phyloP scores from a whole-genome alignment of 1,140 invertebrate genomes.

The Euglossa dilemma region DNA sequence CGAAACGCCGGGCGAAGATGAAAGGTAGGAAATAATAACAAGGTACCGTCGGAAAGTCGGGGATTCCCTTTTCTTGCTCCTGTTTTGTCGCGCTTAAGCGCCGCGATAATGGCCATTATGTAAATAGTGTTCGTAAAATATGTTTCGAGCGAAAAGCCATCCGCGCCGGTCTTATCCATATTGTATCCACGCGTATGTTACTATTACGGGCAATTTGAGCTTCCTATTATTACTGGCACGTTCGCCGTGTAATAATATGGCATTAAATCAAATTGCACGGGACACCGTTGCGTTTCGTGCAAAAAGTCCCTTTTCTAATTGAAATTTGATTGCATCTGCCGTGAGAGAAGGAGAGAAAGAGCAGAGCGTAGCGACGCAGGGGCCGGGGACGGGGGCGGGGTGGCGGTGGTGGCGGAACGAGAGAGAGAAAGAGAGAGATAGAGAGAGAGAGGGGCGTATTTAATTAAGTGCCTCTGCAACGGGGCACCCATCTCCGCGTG shows the following conservation, averaged over 20 bases:
- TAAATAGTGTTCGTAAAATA: slow-evolving; percentile 37
- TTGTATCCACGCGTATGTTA: slow-evolving; percentile 48
- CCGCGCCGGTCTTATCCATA: slow-evolving; percentile 30
- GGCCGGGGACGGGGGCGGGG: neutral
- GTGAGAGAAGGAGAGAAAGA: slow-evolving; percentile 4
- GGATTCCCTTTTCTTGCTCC: neutral
- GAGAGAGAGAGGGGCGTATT: slow-evolving; percentile 26
- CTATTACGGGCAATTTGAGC: slow-evolving; percentile 52
- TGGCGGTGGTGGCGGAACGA: neutral
- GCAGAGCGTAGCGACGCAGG: neutral
- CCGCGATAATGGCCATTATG: slow-evolving; percentile 33
- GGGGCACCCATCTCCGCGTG: slow-evolving; percentile 38
- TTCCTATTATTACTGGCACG: slow-evolving; percentile 55
- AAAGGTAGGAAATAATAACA: neutral
- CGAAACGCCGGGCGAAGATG: neutral
- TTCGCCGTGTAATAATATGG: slow-evolving; percentile 53
- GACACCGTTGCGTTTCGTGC: slow-evolving; percentile 50
- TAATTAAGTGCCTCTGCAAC: slow-evolving; percentile 52
- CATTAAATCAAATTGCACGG: slow-evolving; percentile 55
- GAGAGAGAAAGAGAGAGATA: neutral
- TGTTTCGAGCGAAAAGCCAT: slow-evolving; percentile 26
- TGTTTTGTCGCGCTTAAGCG: slow-evolving; percentile 22
- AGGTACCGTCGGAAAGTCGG: neutral
- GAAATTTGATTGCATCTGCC: slow-evolving; percentile 53
- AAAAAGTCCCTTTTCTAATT: slow-evolving; percentile 56